A percentile compares a stretch with the other conserved stretches of the same genome.
Evolutionary conservation across 1,140 invertebrate species (phyloP).

Genomic region (Belonocnema kinseyi): DNA sequence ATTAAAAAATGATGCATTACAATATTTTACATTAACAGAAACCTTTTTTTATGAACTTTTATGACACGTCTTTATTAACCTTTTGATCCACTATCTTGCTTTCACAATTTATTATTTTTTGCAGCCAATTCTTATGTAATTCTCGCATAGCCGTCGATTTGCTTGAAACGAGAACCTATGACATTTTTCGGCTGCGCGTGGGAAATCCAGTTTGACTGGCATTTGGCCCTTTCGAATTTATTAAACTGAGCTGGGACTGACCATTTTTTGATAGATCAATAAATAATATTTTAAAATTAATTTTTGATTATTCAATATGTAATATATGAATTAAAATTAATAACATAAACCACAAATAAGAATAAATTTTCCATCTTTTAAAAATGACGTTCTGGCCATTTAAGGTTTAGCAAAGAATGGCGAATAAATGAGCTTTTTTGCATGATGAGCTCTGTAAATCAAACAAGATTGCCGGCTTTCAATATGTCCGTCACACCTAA

Average conservation of each 20-base stretch:
- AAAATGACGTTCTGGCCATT: too few species aligned
- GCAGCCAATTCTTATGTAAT: constrained; percentile 26
- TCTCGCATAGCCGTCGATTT: not conserved
- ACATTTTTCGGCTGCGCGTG: not conserved
- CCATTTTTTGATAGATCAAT: not conserved
- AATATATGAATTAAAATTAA: too few species aligned
- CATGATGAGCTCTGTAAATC: not conserved
- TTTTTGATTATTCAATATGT: too few species aligned
- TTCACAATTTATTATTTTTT: constrained; percentile 28
- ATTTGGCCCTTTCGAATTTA: not conserved
- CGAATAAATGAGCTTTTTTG: not conserved
- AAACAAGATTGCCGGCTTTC: constrained; percentile 1
- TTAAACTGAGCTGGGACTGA: too few species aligned
- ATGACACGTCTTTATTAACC: constrained; percentile 28
- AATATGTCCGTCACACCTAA: constrained; percentile 12
- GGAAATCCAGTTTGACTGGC: not conserved
- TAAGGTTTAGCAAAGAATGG: not conserved
- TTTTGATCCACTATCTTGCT: constrained; percentile 14
- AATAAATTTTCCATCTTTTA: too few species aligned
- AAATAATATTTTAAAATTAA: too few species aligned
- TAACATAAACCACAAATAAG: too few species aligned
- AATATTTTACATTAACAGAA: not conserved
- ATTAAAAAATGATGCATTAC: not conserved
- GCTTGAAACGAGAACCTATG: not conserved
- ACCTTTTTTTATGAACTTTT: constrained; percentile 16